A percentile compares a stretch with the other conserved stretches of the same genome.
Evolutionary conservation across 2,888 invertebrate genomes (phyloP).

Genomic region (Tholera decimalis): DNA sequence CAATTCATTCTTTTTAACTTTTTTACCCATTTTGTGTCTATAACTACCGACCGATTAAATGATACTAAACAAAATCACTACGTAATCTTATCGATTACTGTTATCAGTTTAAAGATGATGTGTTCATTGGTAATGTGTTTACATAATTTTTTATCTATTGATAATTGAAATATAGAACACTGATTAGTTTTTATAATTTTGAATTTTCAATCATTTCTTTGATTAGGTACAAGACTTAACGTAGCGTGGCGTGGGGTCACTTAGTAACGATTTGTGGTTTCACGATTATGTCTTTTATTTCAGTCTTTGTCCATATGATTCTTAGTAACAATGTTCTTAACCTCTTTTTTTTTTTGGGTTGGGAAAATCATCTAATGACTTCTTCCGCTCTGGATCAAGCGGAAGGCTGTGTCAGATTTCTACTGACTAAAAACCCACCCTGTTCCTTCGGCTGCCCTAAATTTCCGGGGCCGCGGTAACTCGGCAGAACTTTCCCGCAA

Average conservation of each 20-base stretch:
- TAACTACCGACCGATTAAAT: neutral
- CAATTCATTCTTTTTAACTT: conserved; percentile 51
- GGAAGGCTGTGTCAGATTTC: too few species aligned
- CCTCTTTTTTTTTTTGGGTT: too few species aligned
- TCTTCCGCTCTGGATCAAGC: too few species aligned
- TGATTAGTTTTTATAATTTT: conserved; percentile 39
- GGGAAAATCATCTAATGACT: too few species aligned
- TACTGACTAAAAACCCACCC: too few species aligned
- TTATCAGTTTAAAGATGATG: conserved; percentile 42
- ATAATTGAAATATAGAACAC: conserved; percentile 28
- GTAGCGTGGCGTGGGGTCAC: neutral
- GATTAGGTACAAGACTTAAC: neutral
- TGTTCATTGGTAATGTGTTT: conserved; percentile 51
- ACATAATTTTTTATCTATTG: conserved; percentile 54
- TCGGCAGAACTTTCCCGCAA: too few species aligned
- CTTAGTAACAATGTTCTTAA: too few species aligned
- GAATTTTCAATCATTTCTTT: neutral
- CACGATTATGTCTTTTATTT: too few species aligned
- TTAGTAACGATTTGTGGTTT: neutral
- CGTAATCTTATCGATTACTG: conserved; percentile 33
- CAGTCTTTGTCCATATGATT: too few species aligned
- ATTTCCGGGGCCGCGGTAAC: too few species aligned
- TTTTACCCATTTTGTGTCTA: conserved; percentile 53
- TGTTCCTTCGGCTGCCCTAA: too few species aligned
- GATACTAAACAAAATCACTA: conserved; percentile 36